These are phyloP conservation scores for Neotoma lepida DNA, from an alignment of 2,113 vertebrate genomes.

Conservation along the genomic window DNA sequence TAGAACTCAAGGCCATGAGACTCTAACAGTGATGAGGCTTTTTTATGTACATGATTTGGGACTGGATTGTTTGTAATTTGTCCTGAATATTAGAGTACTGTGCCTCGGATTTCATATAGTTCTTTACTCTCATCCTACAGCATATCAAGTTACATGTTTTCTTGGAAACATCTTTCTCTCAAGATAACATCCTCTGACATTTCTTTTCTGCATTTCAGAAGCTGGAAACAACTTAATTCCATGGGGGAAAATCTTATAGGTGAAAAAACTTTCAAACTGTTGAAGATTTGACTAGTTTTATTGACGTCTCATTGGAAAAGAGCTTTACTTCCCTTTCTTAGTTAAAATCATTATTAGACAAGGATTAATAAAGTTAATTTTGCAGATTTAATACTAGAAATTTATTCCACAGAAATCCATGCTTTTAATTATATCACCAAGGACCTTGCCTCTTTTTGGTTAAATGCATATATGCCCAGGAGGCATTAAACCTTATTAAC, in stretches of 20 bases:
- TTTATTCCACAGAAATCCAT: background rate
- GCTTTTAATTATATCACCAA: constrained; percentile 22
- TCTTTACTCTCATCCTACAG: background rate
- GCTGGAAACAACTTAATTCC: background rate
- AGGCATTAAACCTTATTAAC: background rate
- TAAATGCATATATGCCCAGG: background rate
- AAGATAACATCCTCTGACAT: background rate
- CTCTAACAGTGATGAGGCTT: background rate
- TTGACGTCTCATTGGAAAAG: background rate
- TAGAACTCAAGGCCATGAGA: background rate
- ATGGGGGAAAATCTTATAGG: background rate
- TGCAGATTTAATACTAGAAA: constrained; percentile 20
- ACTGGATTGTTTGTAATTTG: background rate
- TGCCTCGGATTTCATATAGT: constrained; percentile 16
- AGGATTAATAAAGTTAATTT: constrained; percentile 1
- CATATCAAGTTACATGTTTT: background rate
- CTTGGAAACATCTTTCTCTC: background rate
- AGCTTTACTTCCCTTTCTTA: background rate
- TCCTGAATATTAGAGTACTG: background rate
- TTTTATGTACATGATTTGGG: background rate
- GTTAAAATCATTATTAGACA: background rate
- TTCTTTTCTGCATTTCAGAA: constrained; percentile 30
- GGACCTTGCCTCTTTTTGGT: background rate
- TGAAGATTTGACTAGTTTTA: background rate
- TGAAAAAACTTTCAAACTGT: background rate